Percentiles rank a stretch among this genome's conserved stretches.
These are phyloP conservation scores for Actinia tenebrosa DNA, from an alignment of 64 coral and sea anemone species.

Conservation along the genomic window DNA sequence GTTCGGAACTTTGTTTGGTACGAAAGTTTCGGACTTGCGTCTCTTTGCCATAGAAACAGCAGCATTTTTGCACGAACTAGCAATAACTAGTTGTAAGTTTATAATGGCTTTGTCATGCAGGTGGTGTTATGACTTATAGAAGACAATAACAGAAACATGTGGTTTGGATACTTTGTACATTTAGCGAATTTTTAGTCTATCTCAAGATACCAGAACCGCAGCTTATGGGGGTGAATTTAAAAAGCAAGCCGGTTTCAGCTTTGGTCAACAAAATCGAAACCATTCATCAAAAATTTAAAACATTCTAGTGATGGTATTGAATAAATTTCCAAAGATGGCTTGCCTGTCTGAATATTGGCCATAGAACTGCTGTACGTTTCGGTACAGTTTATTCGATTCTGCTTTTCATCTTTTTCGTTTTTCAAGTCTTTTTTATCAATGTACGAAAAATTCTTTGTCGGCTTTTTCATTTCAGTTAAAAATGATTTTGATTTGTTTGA, in stretches of 20 bases:
- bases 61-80: neutral
- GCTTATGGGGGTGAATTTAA: neutral
- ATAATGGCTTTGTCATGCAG: constrained; percentile 3
- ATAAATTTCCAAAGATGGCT: neutral
- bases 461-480: neutral
- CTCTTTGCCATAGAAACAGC: constrained; percentile 21
- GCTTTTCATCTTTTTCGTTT: neutral
- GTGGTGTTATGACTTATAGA: constrained; percentile 21
- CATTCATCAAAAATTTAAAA: constrained; percentile 29
- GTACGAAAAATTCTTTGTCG: neutral
- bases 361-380: neutral
- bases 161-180: constrained; percentile 14
- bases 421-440: neutral
- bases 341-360: constrained; percentile 17
- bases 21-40: constrained; percentile 7
- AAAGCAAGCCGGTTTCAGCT: constrained; percentile 24
- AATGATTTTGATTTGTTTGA: neutral
- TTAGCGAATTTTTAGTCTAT: constrained; percentile 3
- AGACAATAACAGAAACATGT: constrained; percentile 21
- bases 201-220: constrained; percentile 1
- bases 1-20: neutral
- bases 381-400: neutral
- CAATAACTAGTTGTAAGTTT: neutral
- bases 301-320: constrained; percentile 15
- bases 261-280: constrained; percentile 23